phyloP scores from a whole-genome alignment of 2,888 invertebrate species.

The Callyntrura guangdongensis region DNA sequence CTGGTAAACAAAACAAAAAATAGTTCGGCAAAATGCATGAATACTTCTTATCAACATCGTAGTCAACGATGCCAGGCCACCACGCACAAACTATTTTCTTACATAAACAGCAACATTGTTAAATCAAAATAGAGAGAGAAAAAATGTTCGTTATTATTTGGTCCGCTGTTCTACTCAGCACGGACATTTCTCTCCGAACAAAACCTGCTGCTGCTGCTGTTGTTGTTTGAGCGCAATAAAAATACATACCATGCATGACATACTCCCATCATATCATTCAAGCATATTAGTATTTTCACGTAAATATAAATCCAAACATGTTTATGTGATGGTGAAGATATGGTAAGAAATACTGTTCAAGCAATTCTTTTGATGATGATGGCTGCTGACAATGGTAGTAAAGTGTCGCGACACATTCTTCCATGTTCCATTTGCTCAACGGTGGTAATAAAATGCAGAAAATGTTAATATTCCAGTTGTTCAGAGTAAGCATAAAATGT shows the following conservation, averaged over 20 bases:
- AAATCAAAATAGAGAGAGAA: conserved; percentile 41
- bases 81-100: conserved; percentile 1
- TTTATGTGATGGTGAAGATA: neutral
- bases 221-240: conserved; percentile 44
- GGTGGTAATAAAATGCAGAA: conserved; percentile 62
- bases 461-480: conserved; percentile 64
- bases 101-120: conserved; percentile 37
- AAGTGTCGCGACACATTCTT: conserved; percentile 55
- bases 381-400: conserved; percentile 60
- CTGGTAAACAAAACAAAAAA: conserved; percentile 16
- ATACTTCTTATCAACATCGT: conserved; percentile 26
- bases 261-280: conserved; percentile 37
- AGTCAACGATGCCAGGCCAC: conserved; percentile 10
- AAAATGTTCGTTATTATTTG: conserved; percentile 39
- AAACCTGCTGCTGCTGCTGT: conserved; percentile 14
- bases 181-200: neutral
- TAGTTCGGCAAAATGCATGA: neutral
- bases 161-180: conserved; percentile 28
- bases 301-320: conserved; percentile 43
- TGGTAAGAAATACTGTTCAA: neutral
- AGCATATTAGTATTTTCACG: conserved; percentile 55
- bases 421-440: conserved; percentile 60
- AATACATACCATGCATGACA: conserved; percentile 41
- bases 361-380: conserved; percentile 58
- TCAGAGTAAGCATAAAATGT: conserved; percentile 33